A percentile compares a stretch with the other conserved stretches of the same genome.
These are phyloP conservation scores for Heliconius sara DNA, from an alignment of 2,888 invertebrate species.

Conservation along the genomic window DNA sequence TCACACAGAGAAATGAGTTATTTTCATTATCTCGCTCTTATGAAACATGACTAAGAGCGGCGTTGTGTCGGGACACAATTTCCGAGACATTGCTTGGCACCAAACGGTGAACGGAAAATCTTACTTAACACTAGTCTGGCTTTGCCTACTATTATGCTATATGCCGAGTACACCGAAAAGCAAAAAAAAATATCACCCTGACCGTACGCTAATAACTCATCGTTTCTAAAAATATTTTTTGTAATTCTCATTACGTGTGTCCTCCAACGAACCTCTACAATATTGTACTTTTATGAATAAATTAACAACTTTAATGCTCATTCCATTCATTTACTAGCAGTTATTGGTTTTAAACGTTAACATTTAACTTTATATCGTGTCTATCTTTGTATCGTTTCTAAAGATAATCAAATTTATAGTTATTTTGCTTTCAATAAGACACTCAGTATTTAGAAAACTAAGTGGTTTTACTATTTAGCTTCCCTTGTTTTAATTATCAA, in stretches of 20 bases:
- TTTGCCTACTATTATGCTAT: not conserved
- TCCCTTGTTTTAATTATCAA: not conserved
- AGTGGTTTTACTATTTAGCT: not conserved
- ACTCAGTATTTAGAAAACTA: not conserved
- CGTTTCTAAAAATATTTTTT: constrained; percentile 7
- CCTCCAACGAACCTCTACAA: constrained; percentile 18
- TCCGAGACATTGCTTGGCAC: too few relatives aligned
- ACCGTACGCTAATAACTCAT: constrained; percentile 13
- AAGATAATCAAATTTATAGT: not conserved
- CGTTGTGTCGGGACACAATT: not conserved
- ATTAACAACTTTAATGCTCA: constrained; percentile 6
- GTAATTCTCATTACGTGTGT: constrained; percentile 9
- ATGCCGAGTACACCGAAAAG: not conserved
- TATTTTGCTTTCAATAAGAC: not conserved
- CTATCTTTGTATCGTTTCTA: not conserved
- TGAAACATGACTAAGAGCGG: too few relatives aligned
- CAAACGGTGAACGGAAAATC: not conserved
- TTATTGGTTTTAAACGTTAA: constrained; percentile 19
- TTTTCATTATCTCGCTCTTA: not conserved
- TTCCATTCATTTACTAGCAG: constrained; percentile 7
- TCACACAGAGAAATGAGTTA: not conserved
- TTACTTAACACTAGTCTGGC: not conserved
- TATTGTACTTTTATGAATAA: constrained; percentile 24
- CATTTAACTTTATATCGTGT: not conserved
- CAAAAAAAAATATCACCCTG: not conserved